Conservation (phyloP, 2,797 vertebrate genomes). For the Eupleurogrammus muticus region DNA sequence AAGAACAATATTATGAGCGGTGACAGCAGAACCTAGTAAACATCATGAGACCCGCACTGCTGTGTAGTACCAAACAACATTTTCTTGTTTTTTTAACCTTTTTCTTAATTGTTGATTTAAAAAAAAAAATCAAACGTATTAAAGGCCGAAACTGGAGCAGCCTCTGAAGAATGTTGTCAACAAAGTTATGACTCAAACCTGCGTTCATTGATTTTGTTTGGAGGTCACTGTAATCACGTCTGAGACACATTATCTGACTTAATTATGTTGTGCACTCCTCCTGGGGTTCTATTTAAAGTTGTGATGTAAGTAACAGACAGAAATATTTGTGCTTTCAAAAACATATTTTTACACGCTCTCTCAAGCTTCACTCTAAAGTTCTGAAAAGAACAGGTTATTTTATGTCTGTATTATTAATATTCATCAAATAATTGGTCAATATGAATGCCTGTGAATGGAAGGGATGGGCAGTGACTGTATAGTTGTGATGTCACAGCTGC, state of each 20-base stretch:
- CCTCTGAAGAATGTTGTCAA: neutral
- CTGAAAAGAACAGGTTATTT: too few relatives aligned
- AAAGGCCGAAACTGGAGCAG: neutral
- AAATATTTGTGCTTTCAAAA: too few relatives aligned
- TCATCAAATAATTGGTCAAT: too few relatives aligned
- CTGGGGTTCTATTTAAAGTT: too few relatives aligned
- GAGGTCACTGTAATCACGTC: neutral
- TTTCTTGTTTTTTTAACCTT: neutral
- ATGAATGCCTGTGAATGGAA: too few relatives aligned
- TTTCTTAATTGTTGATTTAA: neutral
- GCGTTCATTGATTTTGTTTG: neutral
- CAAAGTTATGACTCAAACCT: neutral
- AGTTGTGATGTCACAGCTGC: too few relatives aligned
- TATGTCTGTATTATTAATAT: too few relatives aligned
- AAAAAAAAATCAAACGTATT: neutral
- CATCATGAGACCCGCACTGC: neutral
- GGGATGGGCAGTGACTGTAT: too few relatives aligned
- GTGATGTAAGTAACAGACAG: too few relatives aligned
- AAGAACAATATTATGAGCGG: neutral
- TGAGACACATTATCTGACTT: neutral
- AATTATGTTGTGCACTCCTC: neutral
- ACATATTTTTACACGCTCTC: too few relatives aligned
- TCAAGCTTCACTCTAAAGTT: too few relatives aligned
- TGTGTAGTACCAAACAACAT: neutral
- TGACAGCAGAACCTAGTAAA: neutral